Conservation (phyloP, 2,113 vertebrate genomes). For the Ictidomys tridecemlineatus region DNA sequence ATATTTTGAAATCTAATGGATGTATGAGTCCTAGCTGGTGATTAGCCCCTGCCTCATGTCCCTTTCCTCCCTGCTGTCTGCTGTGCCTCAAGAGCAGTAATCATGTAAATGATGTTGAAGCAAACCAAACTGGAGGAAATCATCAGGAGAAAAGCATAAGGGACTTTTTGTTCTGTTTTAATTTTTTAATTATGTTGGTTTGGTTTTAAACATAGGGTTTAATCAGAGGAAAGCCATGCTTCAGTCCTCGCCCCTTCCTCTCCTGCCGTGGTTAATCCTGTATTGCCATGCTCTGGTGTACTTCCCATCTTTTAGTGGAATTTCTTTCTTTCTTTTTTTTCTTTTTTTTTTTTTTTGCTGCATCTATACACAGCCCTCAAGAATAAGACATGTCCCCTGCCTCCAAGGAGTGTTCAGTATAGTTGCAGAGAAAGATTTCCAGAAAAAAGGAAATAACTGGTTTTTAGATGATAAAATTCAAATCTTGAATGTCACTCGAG, state of each 20-base stretch:
- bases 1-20: neutral
- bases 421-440: neutral
- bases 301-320: neutral
- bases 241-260: neutral
- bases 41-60: neutral
- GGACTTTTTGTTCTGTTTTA: neutral
- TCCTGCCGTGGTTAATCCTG: neutral
- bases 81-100: neutral
- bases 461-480: slow-evolving; percentile 13
- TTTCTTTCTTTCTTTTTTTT: neutral
- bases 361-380: neutral
- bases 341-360: neutral
- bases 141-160: neutral
- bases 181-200: neutral
- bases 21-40: neutral
- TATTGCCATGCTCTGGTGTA: neutral
- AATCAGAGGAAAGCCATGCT: slow-evolving; percentile 19
- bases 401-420: neutral
- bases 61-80: neutral
- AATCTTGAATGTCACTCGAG: neutral
- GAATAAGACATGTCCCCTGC: neutral
- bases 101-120: neutral
- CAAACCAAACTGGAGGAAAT: neutral
- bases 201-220: slow-evolving; percentile 29
- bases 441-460: neutral